Evolutionary conservation across 2,888 invertebrate species (phyloP), one percentile per base, ranked within the genome.

Genomic region (Acleris literana): DNA sequence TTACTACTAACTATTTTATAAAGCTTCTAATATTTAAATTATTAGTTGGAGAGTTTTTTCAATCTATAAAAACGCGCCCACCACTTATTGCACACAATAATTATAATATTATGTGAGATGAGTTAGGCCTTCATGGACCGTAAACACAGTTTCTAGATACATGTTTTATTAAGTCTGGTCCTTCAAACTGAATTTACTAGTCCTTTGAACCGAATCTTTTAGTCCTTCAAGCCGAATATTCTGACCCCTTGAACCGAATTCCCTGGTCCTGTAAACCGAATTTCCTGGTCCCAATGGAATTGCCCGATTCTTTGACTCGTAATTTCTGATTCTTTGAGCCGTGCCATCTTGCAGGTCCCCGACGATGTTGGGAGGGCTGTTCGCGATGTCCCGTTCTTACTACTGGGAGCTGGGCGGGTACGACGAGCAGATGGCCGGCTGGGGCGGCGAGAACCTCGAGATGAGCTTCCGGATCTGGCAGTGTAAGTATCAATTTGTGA

Each of bases 341-440:
- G 9, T 43, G 97, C 3, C 22, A 3, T 48, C 5, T 98, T 76
- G 95, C 74, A 93, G 93, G 89, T 97, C 98, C 0, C 99, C 99
- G 0, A 99, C 99, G 0, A 99, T 99, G 99, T 99, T 99, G n/a
- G 99, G 99, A 0, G 87, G 96, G 95, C 94, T 99, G 67, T 98
- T 99, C 90, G 99, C 99, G 0, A 98, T 98, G 61, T 96, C 97
- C 75, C 94, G 97, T 61, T 94, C 96, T 61, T 99, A 97, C 90
- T 99, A 98, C 92, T 99, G 98, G 97, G 97, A 99, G 86, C 89
- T 96, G 70, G 98, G 98, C n/a, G 97, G 97, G 4, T 99, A 99
- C 83, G 99, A 99, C 84, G 96, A 97, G 74, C 97, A 96, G 90
- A 99, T 99, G 99, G 97, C 98, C 70, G 97, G 98, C 71, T 98